Evolutionary conservation across 2,113 vertebrate species (phyloP).

Genomic region (Pollachius pollachius): DNA sequence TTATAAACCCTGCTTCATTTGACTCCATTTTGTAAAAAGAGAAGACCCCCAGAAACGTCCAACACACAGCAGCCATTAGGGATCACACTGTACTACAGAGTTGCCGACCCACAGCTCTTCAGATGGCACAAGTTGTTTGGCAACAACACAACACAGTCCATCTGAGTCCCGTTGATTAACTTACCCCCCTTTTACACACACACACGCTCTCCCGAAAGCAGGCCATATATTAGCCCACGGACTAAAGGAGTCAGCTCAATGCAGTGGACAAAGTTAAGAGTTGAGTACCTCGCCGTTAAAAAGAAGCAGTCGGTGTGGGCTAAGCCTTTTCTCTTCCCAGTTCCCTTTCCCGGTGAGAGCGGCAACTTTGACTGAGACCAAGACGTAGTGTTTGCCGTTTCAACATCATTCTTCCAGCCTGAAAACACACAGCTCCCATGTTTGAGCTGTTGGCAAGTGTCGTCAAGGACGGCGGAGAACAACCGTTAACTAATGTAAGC

Average conservation of each 20-base stretch:
- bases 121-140: conserved; percentile 6
- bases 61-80: background rate
- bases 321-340: conserved; percentile 30
- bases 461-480: conserved; percentile 32
- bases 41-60: background rate
- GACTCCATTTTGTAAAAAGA: background rate
- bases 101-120: too few species aligned
- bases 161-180: conserved; percentile 36
- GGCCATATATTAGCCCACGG: conserved; percentile 25
- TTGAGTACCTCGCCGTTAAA: conserved; percentile 15
- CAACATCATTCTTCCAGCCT: conserved; percentile 24
- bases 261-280: conserved; percentile 26
- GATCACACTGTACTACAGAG: too few species aligned
- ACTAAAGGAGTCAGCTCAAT: conserved; percentile 34
- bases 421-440: conserved; percentile 32
- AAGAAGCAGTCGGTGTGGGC: conserved; percentile 28
- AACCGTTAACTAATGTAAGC: conserved; percentile 54
- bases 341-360: conserved; percentile 10
- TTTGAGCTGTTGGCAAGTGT: conserved; percentile 48
- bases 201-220: background rate
- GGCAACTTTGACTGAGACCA: conserved; percentile 19
- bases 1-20: background rate
- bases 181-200: too few species aligned
- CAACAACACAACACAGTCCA: conserved; percentile 21
- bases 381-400: conserved; percentile 30